phyloP scores from a whole-genome alignment of 1,140 invertebrate species.

The Idris sp. region DNA sequence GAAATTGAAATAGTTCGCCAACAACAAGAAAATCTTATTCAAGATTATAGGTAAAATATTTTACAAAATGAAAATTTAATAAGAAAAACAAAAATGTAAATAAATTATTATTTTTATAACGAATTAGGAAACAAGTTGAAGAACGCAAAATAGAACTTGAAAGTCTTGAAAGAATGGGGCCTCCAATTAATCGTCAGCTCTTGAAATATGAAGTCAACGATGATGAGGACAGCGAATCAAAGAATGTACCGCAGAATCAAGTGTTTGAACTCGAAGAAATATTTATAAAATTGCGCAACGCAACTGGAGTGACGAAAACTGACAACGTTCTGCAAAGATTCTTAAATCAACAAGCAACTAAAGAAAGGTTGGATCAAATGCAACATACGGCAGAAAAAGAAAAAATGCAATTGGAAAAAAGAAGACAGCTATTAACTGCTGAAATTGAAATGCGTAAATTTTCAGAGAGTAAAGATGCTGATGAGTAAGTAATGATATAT shows the following conservation, averaged over 20 bases:
- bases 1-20: slow-evolving; percentile 81
- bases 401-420: slow-evolving; percentile 84
- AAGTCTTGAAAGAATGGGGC: slow-evolving; percentile 84
- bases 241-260: slow-evolving; percentile 69
- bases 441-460: slow-evolving; percentile 88
- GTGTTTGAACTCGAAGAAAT: slow-evolving; percentile 81
- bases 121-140: slow-evolving; percentile 81
- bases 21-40: slow-evolving; percentile 81
- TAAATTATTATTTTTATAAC: slow-evolving; percentile 5
- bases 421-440: slow-evolving; percentile 82
- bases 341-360: slow-evolving; percentile 84
- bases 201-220: slow-evolving; percentile 13
- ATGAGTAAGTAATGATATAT: slow-evolving; percentile 84
- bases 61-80: too few species aligned
- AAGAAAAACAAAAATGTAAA: slow-evolving; percentile 1
- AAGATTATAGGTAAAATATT: slow-evolving; percentile 73
- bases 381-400: slow-evolving; percentile 84
- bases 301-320: slow-evolving; percentile 85
- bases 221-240: slow-evolving; percentile 64
- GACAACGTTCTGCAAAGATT: slow-evolving; percentile 87
- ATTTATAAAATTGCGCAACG: slow-evolving; percentile 85
- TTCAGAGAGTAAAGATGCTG: slow-evolving; percentile 86
- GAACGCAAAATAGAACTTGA: slow-evolving; percentile 84
- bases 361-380: slow-evolving; percentile 83
- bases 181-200: slow-evolving; percentile 77